These are phyloP conservation scores for Eupithecia inturbata DNA, from an alignment of 2,888 invertebrate genomes.

Conservation along the genomic window DNA sequence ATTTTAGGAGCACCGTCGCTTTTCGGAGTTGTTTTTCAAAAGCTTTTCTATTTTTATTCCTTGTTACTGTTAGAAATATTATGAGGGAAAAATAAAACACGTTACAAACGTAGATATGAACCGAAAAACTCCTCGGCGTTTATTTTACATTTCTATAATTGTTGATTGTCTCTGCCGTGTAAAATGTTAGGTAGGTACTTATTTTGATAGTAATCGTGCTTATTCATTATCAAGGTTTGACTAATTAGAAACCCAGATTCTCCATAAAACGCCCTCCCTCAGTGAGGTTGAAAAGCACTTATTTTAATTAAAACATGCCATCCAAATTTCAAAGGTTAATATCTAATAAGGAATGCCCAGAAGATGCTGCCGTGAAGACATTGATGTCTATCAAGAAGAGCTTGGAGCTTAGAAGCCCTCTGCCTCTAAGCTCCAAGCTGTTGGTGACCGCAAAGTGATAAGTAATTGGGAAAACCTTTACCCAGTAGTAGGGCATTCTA, in stretches of 20 bases:
- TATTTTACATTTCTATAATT: neutral
- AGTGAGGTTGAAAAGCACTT: neutral
- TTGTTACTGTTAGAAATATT: too few relatives aligned
- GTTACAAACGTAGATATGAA: neutral
- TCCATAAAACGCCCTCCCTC: neutral
- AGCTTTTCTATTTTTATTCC: neutral
- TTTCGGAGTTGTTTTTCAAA: neutral
- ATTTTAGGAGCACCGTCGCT: neutral
- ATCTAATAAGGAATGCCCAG: neutral
- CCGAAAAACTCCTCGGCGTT: neutral
- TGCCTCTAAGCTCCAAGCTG: too few relatives aligned
- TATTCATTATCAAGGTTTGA: neutral
- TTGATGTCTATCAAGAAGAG: neutral
- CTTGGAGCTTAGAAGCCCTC: neutral
- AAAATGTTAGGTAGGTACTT: neutral
- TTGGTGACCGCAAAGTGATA: neutral
- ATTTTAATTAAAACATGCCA: neutral
- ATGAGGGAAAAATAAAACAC: too few relatives aligned
- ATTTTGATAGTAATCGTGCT: neutral
- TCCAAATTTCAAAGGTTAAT: neutral
- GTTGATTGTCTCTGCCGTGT: neutral
- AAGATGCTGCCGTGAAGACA: neutral
- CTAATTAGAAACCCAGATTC: neutral
- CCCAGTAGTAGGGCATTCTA: too few relatives aligned
- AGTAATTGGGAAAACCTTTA: neutral